These are phyloP conservation scores for Capitella teleta DNA, from an alignment of 1,140 invertebrate species.

Conservation along the genomic window DNA sequence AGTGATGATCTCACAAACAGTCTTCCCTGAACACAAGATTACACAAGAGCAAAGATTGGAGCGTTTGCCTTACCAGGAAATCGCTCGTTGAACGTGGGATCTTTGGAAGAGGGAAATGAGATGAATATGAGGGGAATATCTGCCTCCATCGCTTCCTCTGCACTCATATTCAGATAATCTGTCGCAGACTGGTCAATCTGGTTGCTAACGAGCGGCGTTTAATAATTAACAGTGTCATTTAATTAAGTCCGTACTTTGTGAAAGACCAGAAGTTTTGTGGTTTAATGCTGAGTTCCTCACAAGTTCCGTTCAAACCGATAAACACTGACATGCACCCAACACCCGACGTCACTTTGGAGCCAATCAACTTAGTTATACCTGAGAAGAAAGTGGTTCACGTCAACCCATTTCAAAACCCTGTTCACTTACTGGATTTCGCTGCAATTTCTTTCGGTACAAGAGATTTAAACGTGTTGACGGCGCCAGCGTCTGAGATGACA, in stretches of 20 bases:
- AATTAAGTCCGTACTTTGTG: slow-evolving; percentile 18
- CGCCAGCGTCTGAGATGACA: slow-evolving; percentile 41
- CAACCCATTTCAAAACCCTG: too few species aligned
- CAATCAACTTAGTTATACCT: slow-evolving; percentile 27
- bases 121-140: slow-evolving; percentile 39
- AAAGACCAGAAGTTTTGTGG: slow-evolving; percentile 39
- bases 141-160: slow-evolving; percentile 27
- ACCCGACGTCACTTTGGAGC: slow-evolving; percentile 16
- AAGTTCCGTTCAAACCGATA: slow-evolving; percentile 34
- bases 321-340: slow-evolving; percentile 31
- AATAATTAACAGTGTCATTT: background rate
- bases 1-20: slow-evolving; percentile 33
- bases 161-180: slow-evolving; percentile 19
- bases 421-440: slow-evolving; percentile 31
- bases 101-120: slow-evolving; percentile 43
- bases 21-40: slow-evolving; percentile 27
- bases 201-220: slow-evolving; percentile 15
- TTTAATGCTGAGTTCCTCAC: slow-evolving; percentile 33
- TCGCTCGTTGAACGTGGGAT: slow-evolving; percentile 34
- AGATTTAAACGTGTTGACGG: slow-evolving; percentile 29
- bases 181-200: slow-evolving; percentile 24
- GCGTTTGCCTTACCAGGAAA: slow-evolving; percentile 26
- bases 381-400: too few species aligned
- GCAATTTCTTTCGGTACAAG: slow-evolving; percentile 35
- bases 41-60: background rate